Evolutionary conservation across 2,888 invertebrate genomes (phyloP).

Genomic region (Dryocosmus kuriphilus): DNA sequence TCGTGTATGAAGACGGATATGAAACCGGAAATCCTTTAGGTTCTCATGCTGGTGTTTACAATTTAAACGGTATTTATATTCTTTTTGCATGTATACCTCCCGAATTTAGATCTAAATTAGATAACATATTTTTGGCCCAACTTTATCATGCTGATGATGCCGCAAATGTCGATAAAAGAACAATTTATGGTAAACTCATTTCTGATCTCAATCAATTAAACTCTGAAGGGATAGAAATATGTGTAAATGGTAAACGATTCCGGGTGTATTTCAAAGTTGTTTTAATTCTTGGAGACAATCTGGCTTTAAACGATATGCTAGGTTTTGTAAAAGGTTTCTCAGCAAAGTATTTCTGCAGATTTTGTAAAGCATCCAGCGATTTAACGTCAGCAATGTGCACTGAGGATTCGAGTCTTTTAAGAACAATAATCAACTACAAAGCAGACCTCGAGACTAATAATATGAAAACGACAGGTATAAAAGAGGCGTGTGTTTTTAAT

Average conservation of each 20-base stretch:
- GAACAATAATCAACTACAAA: slow-evolving; percentile 12
- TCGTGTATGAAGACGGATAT: background rate
- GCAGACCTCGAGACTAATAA: background rate
- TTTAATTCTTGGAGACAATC: slow-evolving; percentile 46
- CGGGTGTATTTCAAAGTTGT: slow-evolving; percentile 45
- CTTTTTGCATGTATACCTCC: slow-evolving; percentile 31
- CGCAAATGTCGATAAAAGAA: slow-evolving; percentile 4
- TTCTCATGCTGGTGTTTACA: slow-evolving; percentile 19
- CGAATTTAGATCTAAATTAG: slow-evolving; percentile 35
- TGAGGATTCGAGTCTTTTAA: slow-evolving; percentile 4
- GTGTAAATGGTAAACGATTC: slow-evolving; percentile 1
- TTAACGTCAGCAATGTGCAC: slow-evolving; percentile 1
- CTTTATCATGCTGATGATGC: slow-evolving; percentile 43
- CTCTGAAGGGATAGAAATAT: slow-evolving; percentile 38
- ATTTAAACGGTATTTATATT: slow-evolving; percentile 40
- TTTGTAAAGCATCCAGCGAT: slow-evolving; percentile 26
- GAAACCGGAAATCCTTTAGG: slow-evolving; percentile 38
- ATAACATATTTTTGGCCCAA: slow-evolving; percentile 44
- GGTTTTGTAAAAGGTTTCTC: slow-evolving; percentile 43
- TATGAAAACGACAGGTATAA: slow-evolving; percentile 10
- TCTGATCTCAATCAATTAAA: slow-evolving; percentile 43
- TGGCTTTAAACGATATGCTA: slow-evolving; percentile 40
- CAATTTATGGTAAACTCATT: slow-evolving; percentile 36
- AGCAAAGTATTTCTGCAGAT: slow-evolving; percentile 23
- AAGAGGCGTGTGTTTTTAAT: slow-evolving; percentile 11